phyloP scores from a whole-genome alignment of 2,888 invertebrate species.

The Drosophila prolongata region DNA sequence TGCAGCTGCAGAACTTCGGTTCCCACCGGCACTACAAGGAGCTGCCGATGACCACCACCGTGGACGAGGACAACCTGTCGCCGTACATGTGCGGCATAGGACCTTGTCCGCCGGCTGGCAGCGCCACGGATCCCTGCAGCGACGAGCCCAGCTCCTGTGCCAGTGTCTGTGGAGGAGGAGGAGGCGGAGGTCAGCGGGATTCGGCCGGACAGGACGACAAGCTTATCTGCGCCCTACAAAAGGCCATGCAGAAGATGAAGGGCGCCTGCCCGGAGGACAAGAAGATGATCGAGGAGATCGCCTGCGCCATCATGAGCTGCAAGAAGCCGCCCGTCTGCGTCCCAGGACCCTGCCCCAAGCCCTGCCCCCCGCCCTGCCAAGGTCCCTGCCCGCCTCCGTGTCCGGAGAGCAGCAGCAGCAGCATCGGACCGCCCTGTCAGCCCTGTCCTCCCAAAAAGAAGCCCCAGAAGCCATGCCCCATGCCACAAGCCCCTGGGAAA shows the following conservation, averaged over 20 bases:
- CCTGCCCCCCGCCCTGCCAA: not conserved
- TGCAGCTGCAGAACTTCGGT: constrained; percentile 80
- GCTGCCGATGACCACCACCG: constrained; percentile 78
- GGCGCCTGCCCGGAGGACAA: constrained; percentile 76
- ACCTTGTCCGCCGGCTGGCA: constrained; percentile 17
- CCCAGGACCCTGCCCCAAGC: constrained; percentile 47
- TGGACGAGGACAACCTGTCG: constrained; percentile 81
- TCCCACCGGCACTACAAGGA: constrained; percentile 77
- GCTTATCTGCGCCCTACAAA: constrained; percentile 57
- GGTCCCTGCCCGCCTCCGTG: constrained; percentile 15
- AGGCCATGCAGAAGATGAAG: constrained; percentile 79
- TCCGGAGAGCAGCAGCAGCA: constrained; percentile 49
- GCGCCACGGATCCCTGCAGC: constrained; percentile 53
- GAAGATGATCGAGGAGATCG: constrained; percentile 74
- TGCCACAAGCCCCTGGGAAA: constrained; percentile 15
- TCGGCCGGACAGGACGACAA: constrained; percentile 62
- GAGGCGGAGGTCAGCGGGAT: constrained; percentile 21
- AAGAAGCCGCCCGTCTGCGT: constrained; percentile 54
- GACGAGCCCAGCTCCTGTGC: constrained; percentile 45
- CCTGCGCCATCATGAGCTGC: constrained; percentile 61
- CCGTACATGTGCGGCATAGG: constrained; percentile 50
- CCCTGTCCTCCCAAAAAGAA: not conserved
- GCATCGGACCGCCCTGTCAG: not conserved
- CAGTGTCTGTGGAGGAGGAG: constrained; percentile 24
- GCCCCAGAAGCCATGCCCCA: not conserved